Percentiles rank a stretch among this genome's conserved stretches.
phyloP scores from a whole-genome alignment of 2,888 invertebrate genomes.

The Agelastica alni region DNA sequence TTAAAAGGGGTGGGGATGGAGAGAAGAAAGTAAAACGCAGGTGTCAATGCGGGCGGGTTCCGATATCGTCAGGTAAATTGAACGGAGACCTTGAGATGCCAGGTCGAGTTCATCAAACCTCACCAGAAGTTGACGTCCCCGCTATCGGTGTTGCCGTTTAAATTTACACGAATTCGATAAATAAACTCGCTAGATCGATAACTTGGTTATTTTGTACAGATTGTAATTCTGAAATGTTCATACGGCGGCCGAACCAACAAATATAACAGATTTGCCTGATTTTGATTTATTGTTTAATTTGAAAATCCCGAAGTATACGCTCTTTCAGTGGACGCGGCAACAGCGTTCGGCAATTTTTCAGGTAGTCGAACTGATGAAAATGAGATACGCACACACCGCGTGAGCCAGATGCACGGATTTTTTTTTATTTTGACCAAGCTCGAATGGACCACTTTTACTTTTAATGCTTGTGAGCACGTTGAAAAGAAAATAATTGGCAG shows the following conservation, averaged over 20 bases:
- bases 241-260: too few species aligned
- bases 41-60: constrained; percentile 28
- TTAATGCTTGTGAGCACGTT: constrained; percentile 27
- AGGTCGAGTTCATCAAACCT: constrained; percentile 38
- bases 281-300: neutral
- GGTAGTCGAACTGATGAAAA: constrained; percentile 25
- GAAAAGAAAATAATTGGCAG: constrained; percentile 26
- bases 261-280: neutral
- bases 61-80: constrained; percentile 26
- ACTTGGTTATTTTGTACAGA: too few species aligned
- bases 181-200: too few species aligned
- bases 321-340: neutral
- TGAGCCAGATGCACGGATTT: constrained; percentile 25
- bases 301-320: neutral
- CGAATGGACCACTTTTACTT: constrained; percentile 44
- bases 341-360: neutral
- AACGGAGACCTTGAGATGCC: constrained; percentile 39
- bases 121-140: constrained; percentile 13
- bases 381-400: constrained; percentile 28
- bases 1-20: constrained; percentile 15
- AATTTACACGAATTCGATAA: too few species aligned
- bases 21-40: constrained; percentile 36
- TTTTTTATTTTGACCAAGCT: constrained; percentile 18
- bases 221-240: too few species aligned
- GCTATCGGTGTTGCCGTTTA: constrained; percentile 25